phyloP scores from a whole-genome alignment of 1,140 invertebrate genomes.

The Lethocerus indicus region DNA sequence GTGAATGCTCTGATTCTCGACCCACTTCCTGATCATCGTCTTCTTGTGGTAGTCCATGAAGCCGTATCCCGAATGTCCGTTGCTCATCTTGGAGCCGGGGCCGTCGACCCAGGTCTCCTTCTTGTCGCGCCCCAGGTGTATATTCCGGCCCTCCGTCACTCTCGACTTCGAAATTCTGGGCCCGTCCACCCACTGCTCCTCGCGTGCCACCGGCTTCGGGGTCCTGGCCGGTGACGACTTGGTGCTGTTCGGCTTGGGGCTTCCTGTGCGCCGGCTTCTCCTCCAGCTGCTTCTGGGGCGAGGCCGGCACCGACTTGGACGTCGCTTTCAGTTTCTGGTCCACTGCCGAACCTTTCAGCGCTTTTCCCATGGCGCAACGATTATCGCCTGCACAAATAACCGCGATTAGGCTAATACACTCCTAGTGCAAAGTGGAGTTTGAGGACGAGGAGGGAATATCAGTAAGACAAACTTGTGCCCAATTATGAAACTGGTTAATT shows the following conservation, averaged over 20 bases:
- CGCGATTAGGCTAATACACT: no score
- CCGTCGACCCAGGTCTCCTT: constrained; percentile 90
- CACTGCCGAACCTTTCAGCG: constrained; percentile 51
- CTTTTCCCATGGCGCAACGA: constrained; percentile 58
- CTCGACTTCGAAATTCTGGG: constrained; percentile 70
- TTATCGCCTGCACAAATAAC: constrained; percentile 64
- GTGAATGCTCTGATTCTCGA: constrained; percentile 74
- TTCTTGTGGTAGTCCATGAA: constrained; percentile 85
- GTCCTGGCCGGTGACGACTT: constrained; percentile 18
- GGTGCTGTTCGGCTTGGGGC: constrained; percentile 11
- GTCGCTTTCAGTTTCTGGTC: constrained; percentile 28
- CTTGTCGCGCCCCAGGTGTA: constrained; percentile 38
- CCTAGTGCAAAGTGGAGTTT: no score
- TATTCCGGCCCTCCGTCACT: constrained; percentile 58
- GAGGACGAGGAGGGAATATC: no score
- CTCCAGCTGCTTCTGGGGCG: constrained; percentile 15
- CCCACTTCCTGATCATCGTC: constrained; percentile 85
- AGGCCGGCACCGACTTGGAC: constrained; percentile 19
- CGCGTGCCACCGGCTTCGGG: constrained; percentile 22
- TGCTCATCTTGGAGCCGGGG: constrained; percentile 36
- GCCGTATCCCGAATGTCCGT: constrained; percentile 40
- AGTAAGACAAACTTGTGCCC: no score
- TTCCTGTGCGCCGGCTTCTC: background rate
- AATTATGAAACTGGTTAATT: no score
- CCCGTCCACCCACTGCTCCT: constrained; percentile 93